Evolutionary conservation across 2,113 vertebrate genomes (phyloP).

Genomic region (Tylochromis polylepis): DNA sequence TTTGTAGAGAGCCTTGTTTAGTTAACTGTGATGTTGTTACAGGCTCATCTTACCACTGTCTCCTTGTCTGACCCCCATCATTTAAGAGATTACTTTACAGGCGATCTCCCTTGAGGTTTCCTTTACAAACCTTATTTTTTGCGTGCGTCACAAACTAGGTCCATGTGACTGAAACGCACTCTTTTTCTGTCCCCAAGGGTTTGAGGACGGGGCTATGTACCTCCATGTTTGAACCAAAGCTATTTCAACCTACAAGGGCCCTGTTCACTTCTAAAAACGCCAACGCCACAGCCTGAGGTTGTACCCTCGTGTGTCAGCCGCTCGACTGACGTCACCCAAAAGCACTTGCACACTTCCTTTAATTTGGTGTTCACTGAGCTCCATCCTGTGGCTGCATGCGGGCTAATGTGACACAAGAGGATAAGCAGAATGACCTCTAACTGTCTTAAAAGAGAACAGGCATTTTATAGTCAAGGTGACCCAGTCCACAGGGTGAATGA

Average conservation of each 20-base stretch:
- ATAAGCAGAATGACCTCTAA: slow-evolving; percentile 40
- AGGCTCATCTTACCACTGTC: background rate
- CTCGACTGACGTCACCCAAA: background rate
- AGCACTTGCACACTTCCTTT: background rate
- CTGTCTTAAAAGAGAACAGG: slow-evolving; percentile 34
- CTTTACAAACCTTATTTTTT: slow-evolving; percentile 9
- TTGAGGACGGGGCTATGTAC: slow-evolving; percentile 73
- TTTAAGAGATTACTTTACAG: slow-evolving; percentile 13
- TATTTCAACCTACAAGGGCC: background rate
- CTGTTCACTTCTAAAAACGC: slow-evolving; percentile 18
- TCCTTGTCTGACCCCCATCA: background rate
- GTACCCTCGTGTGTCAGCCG: slow-evolving; percentile 36
- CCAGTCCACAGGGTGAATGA: background rate
- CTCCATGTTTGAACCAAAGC: background rate
- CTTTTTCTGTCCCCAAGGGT: slow-evolving; percentile 57
- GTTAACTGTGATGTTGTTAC: background rate
- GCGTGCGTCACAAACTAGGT: background rate
- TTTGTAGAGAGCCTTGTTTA: background rate
- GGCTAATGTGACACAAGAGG: slow-evolving; percentile 78
- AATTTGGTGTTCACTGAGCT: background rate
- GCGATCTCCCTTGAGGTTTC: background rate
- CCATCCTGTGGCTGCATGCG: slow-evolving; percentile 12
- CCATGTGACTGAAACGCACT: background rate
- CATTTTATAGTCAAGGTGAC: slow-evolving; percentile 82
- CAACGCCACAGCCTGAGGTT: slow-evolving; percentile 82